phyloP scores from a whole-genome alignment of 37 sponge, comb jelly and placozoan genomes.

The Sycon ciliatum region DNA sequence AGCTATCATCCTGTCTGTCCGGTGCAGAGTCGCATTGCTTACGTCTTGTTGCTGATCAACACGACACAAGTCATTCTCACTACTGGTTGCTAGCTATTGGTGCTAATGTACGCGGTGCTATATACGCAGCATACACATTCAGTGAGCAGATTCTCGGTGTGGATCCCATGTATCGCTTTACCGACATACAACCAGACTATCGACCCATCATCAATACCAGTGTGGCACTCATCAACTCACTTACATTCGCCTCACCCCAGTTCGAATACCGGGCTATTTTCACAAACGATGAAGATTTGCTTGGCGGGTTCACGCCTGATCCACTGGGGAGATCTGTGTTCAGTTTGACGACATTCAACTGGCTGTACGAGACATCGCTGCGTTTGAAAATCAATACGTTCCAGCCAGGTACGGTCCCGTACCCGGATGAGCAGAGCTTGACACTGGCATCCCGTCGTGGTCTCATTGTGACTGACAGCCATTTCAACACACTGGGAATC shows the following conservation, averaged over 20 bases:
- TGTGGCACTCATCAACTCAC: too few species aligned
- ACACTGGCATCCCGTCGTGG: not conserved
- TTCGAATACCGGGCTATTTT: not conserved
- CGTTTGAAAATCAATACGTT: not conserved
- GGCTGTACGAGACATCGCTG: not conserved
- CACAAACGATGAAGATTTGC: not conserved
- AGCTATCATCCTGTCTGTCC: too few species aligned
- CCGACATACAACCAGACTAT: too few species aligned
- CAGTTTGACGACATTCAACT: not conserved
- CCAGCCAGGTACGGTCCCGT: not conserved
- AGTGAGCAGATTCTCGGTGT: not conserved
- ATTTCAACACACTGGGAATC: not conserved
- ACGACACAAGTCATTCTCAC: too few species aligned
- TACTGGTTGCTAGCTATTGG: slow-evolving; percentile 1
- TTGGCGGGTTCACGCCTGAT: not conserved
- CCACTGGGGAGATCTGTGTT: not conserved
- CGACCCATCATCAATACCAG: too few species aligned
- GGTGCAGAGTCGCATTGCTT: too few species aligned
- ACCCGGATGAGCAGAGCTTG: not conserved
- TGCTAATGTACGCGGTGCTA: not conserved
- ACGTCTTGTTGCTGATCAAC: too few species aligned
- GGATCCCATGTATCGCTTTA: too few species aligned
- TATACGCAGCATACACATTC: not conserved
- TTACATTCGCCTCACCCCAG: too few species aligned
- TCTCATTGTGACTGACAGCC: not conserved